A percentile compares a stretch with the other conserved stretches of the same genome.
These are phyloP conservation scores for Mesocricetus auratus DNA, from an alignment of 2,113 vertebrate genomes.

Conservation along the genomic window DNA sequence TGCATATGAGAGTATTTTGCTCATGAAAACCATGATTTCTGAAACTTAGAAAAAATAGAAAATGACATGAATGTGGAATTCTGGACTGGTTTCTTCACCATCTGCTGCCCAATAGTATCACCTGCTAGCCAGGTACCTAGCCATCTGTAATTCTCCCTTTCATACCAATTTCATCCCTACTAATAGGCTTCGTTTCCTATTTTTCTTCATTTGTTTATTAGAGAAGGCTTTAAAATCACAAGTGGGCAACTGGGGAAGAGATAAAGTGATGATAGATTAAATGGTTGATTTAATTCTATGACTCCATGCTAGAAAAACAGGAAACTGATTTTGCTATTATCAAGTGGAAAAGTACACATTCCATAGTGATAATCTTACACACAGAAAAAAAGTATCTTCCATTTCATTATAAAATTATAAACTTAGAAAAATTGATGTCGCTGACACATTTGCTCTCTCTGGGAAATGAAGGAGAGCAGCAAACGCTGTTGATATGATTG, in stretches of 20 bases:
- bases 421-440: not conserved
- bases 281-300: not conserved
- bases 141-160: slow-evolving; percentile 82
- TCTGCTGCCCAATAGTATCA: slow-evolving; percentile 82
- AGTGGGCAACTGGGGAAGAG: not conserved
- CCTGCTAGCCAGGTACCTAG: slow-evolving; percentile 79
- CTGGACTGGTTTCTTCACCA: slow-evolving; percentile 81
- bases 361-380: not conserved
- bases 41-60: slow-evolving; percentile 64
- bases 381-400: not conserved
- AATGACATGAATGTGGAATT: slow-evolving; percentile 78
- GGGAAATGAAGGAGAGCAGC: slow-evolving; percentile 15
- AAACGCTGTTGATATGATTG: not conserved
- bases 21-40: slow-evolving; percentile 74
- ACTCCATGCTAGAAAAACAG: not conserved
- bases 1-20: slow-evolving; percentile 62
- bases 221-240: slow-evolving; percentile 49
- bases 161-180: slow-evolving; percentile 74
- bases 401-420: slow-evolving; percentile 42
- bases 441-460: not conserved
- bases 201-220: slow-evolving; percentile 81
- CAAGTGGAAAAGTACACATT: not conserved
- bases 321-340: slow-evolving; percentile 32
- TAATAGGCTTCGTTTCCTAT: slow-evolving; percentile 81
- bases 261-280: slow-evolving; percentile 66